Evolutionary conservation across 2,888 invertebrate genomes (phyloP).

Genomic region (Cheilosia soror): DNA sequence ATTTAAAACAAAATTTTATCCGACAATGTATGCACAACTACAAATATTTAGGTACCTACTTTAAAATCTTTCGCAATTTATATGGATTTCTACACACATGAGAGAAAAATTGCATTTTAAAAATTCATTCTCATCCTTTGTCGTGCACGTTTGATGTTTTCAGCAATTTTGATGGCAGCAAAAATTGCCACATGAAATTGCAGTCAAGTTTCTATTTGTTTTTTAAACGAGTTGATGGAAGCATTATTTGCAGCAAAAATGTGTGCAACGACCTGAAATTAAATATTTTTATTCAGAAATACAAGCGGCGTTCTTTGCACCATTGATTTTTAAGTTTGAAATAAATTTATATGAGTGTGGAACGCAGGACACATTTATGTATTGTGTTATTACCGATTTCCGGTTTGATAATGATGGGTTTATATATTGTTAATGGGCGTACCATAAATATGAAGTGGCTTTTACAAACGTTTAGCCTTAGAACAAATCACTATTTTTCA

Average conservation of each 20-base stretch:
- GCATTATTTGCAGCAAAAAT: background rate
- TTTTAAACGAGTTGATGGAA: background rate
- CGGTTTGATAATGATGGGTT: too few relatives aligned
- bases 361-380: too few relatives aligned
- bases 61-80: background rate
- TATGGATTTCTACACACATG: conserved; percentile 14
- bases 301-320: too few relatives aligned
- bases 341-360: too few relatives aligned
- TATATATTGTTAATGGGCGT: too few relatives aligned
- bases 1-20: background rate
- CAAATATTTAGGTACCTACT: background rate
- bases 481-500: too few relatives aligned
- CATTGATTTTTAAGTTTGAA: too few relatives aligned
- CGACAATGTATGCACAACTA: background rate
- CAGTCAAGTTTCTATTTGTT: background rate
- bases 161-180: background rate
- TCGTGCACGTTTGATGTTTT: background rate
- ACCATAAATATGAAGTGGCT: too few relatives aligned
- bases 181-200: background rate
- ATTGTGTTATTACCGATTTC: too few relatives aligned
- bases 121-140: conserved; percentile 27
- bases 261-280: background rate
- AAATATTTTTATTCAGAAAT: background rate
- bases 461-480: too few relatives aligned
- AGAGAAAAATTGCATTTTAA: conserved; percentile 54